A percentile compares a stretch with the other conserved stretches of the same genome.
phyloP scores from a whole-genome alignment of 2,797 vertebrate genomes.

The Poeciliopsis gracilis region DNA sequence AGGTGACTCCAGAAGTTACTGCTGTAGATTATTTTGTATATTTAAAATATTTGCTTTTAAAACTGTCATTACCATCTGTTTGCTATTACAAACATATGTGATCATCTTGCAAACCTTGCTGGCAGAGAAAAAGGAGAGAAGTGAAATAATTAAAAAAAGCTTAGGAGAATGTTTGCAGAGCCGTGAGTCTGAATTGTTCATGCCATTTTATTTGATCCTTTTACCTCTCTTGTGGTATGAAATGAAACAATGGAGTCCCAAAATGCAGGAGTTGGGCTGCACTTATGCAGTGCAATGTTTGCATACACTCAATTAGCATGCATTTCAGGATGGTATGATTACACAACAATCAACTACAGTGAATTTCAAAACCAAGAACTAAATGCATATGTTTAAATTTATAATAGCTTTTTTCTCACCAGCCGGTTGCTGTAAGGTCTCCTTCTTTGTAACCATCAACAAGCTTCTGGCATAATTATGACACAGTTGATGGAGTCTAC shows the following conservation, averaged over 20 bases:
- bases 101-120: background rate
- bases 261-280: background rate
- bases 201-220: background rate
- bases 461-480: background rate
- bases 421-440: background rate
- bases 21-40: slow-evolving; percentile 45
- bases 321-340: background rate
- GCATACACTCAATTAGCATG: background rate
- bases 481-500: background rate
- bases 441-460: background rate
- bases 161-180: background rate
- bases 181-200: background rate
- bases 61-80: slow-evolving; percentile 9
- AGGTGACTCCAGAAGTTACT: slow-evolving; percentile 43
- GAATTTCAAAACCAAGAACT: background rate
- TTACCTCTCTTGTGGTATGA: background rate
- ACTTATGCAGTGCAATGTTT: background rate
- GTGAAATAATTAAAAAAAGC: background rate
- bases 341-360: background rate
- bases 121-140: background rate
- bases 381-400: background rate
- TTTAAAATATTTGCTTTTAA: slow-evolving; percentile 25
- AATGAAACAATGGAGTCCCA: background rate
- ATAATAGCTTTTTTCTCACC: background rate
- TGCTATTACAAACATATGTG: slow-evolving; percentile 3